Evolutionary conservation across 2,113 vertebrate species (phyloP), one percentile per base, ranked within the genome.

Genomic region (Euleptes europaea): DNA sequence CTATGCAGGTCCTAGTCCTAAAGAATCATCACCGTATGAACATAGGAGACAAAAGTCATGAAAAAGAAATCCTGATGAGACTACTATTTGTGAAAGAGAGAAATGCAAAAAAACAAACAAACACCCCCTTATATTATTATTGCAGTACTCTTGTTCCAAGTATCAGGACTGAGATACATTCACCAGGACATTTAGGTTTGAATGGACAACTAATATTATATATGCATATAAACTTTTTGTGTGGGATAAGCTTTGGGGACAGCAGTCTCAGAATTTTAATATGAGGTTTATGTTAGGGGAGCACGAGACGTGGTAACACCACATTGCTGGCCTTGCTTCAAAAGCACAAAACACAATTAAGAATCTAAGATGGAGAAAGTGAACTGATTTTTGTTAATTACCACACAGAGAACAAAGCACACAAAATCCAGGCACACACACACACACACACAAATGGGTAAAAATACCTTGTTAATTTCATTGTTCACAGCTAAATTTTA

Each of bases 271-370:
- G 11, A 0, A 0, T 84, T 88, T 88, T 57, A 88, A 51, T 40
- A 19, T 69, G 86, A 85, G 49, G 9, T 86, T 12, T 67, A 38
- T 65, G 38, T 57, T 74, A 72, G 2, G 40, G 67, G 8, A 69
- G 47, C 42, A 75, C 86, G 42, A 38, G 74, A 67, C 69, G 81
- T 49, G 78, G 85, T 35, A 88, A 93, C 93, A 94, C 93, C 90
- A 88, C 88, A 94, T 94, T 88, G 75, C 93, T 94, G 94, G 94
- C 94, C 94, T 95, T 95, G 94, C 93, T 94, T 95, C 93, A 87
- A 92, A 91, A 89, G 84, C 88, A 90, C 90, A 91, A 88, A 93
- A 86, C 92, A 44, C 83, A 88, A 81, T 40, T 91, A 90, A 92
- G 76, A 94, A 60, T 93, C 71, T 91, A 85, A 92, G 83, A n/a